Percentiles rank a stretch among this genome's conserved stretches.
These are phyloP conservation scores for Spisula subtruncata DNA, from an alignment of 2,888 invertebrate genomes.

Conservation along the genomic window DNA sequence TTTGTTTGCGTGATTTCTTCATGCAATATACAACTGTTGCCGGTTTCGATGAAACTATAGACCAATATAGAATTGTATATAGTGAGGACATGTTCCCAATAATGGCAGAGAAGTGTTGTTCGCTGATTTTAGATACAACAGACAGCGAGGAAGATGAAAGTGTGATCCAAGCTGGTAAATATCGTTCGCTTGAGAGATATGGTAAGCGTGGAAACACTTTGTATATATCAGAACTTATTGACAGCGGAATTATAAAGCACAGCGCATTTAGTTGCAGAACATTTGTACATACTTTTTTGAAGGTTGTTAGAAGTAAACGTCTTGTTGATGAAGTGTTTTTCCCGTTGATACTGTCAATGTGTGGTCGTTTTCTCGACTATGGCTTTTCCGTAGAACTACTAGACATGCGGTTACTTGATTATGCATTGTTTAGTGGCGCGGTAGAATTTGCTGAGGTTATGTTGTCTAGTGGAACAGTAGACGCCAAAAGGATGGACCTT, in stretches of 20 bases:
- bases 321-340: constrained; percentile 22
- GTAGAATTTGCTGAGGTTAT: constrained; percentile 18
- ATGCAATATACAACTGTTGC: constrained; percentile 30
- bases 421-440: constrained; percentile 32
- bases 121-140: not conserved
- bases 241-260: constrained; percentile 44
- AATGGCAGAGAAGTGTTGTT: not conserved
- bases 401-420: constrained; percentile 43
- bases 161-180: not conserved
- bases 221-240: not conserved
- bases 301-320: not conserved
- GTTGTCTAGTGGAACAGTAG: not conserved
- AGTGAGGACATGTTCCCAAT: not conserved
- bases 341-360: constrained; percentile 38
- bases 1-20: constrained; percentile 52
- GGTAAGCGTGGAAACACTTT: not conserved
- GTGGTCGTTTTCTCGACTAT: constrained; percentile 43
- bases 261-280: constrained; percentile 28
- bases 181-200: not conserved
- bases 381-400: constrained; percentile 38
- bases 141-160: not conserved
- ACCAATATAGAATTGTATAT: not conserved
- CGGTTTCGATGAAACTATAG: not conserved
- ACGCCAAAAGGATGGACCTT: not conserved
- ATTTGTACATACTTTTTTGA: constrained; percentile 29